Evolutionary conservation across 2,888 invertebrate species (phyloP).

Genomic region (Craniophora ligustri): DNA sequence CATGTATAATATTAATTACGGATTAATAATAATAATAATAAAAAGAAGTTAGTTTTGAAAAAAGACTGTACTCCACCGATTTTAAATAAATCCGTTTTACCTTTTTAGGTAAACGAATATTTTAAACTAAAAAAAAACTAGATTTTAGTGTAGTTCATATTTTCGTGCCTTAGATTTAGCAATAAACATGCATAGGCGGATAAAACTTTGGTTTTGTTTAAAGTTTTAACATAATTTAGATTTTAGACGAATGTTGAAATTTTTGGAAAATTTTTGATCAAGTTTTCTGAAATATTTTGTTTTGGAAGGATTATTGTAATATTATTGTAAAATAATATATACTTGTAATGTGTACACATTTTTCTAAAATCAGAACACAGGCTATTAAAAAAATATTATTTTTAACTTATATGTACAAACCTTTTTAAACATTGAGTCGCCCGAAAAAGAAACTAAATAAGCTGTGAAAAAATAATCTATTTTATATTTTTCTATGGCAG

Average conservation of each 20-base stretch:
- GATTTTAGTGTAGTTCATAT: conserved; percentile 34
- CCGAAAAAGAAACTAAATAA: not conserved
- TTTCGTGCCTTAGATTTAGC: conserved; percentile 51
- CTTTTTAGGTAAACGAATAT: conserved; percentile 46
- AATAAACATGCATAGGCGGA: conserved; percentile 15
- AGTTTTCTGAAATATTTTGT: conserved; percentile 20
- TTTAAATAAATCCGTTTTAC: conserved; percentile 14
- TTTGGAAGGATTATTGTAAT: not conserved
- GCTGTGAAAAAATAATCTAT: too few relatives aligned
- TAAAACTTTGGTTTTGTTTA: conserved; percentile 32
- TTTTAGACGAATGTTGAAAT: conserved; percentile 9
- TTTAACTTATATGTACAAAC: too few relatives aligned
- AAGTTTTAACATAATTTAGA: conserved; percentile 23
- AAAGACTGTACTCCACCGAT: conserved; percentile 53
- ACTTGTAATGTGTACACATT: not conserved
- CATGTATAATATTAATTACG: too few relatives aligned
- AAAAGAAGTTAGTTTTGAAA: conserved; percentile 25
- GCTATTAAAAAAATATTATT: too few relatives aligned
- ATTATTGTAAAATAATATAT: not conserved
- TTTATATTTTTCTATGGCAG: not conserved
- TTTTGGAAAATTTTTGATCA: conserved; percentile 19
- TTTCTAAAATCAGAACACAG: not conserved
- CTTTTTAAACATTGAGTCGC: not conserved
- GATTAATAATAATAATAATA: too few relatives aligned
- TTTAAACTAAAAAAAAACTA: conserved; percentile 12